These are phyloP conservation scores for Myiotriccus ornatus DNA, from an alignment of 2,797 vertebrate genomes.

Conservation along the genomic window DNA sequence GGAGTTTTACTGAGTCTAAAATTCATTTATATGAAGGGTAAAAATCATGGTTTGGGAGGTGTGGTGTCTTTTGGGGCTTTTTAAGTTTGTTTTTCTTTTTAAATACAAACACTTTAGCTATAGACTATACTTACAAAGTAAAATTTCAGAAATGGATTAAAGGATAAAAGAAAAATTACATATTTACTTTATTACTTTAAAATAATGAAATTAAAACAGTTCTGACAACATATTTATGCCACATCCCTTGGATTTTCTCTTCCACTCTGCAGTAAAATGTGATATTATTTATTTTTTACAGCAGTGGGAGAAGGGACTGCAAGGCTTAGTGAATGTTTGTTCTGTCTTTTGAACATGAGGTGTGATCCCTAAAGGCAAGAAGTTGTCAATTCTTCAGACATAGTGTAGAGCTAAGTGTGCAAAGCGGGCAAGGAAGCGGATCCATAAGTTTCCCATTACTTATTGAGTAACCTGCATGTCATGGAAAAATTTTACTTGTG, in stretches of 20 bases:
- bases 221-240: not conserved
- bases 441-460: not conserved
- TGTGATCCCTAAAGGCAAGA: not conserved
- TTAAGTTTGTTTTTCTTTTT: not conserved
- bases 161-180: not conserved
- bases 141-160: not conserved
- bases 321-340: not conserved
- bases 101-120: not conserved
- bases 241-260: not conserved
- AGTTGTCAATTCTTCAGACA: not conserved
- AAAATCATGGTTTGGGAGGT: not conserved
- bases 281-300: not conserved
- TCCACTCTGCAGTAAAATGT: not conserved
- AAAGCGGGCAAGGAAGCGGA: not conserved
- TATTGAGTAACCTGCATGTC: not conserved
- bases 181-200: not conserved
- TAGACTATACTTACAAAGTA: not conserved
- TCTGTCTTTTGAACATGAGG: not conserved
- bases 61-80: not conserved
- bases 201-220: not conserved
- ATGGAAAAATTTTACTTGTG: not conserved
- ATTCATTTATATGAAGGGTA: not conserved
- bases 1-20: not conserved
- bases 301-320: not conserved
- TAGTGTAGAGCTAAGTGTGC: not conserved